Percentiles rank a stretch among this genome's conserved stretches.
phyloP scores from a whole-genome alignment of 1,140 invertebrate species.

The Cyrtorhinus lividipennis region DNA sequence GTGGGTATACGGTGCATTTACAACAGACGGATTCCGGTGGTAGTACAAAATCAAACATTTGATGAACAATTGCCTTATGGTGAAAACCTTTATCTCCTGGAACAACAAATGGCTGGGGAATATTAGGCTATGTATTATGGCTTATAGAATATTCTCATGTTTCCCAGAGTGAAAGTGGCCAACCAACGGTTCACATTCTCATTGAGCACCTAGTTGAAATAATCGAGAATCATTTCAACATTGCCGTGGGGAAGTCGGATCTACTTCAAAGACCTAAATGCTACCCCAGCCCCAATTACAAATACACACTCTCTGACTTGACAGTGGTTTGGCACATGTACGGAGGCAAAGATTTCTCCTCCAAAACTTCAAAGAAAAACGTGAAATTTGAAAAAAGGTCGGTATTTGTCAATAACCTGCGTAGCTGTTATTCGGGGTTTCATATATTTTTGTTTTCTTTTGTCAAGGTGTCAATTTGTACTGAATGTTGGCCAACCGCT shows the following conservation, averaged over 20 bases:
- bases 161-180: slow-evolving; percentile 39
- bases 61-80: no score
- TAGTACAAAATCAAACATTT: no score
- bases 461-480: no score
- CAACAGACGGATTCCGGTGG: no score
- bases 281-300: slow-evolving; percentile 59
- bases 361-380: slow-evolving; percentile 34
- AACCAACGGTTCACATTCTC: slow-evolving; percentile 57
- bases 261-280: slow-evolving; percentile 64
- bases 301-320: slow-evolving; percentile 81
- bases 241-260: slow-evolving; percentile 63
- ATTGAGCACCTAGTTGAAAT: slow-evolving; percentile 57
- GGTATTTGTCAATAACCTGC: background rate
- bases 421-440: background rate
- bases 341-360: slow-evolving; percentile 74
- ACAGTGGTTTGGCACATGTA: slow-evolving; percentile 82
- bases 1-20: no score
- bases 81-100: no score
- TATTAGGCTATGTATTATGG: no score
- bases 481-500: background rate
- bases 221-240: slow-evolving; percentile 72
- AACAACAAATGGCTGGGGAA: no score
- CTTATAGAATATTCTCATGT: no score
- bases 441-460: no score
- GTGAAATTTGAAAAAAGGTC: slow-evolving; percentile 29